phyloP scores from a whole-genome alignment of 2,888 invertebrate species.

The Rotaria socialis region DNA sequence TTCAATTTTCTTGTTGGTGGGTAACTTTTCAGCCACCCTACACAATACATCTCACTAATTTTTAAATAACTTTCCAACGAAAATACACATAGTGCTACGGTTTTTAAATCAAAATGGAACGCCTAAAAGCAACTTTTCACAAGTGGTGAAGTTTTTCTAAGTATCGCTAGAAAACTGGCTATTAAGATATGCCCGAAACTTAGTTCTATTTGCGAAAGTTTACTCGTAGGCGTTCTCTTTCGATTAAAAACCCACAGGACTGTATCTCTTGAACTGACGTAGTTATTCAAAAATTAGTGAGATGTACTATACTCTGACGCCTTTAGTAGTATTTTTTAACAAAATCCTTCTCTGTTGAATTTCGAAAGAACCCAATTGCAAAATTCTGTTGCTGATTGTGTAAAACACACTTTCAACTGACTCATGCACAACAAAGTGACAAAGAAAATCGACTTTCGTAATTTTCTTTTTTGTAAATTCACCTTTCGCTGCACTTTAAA shows the following conservation, averaged over 20 bases:
- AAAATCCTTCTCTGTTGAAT: constrained; percentile 10
- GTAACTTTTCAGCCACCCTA: not conserved
- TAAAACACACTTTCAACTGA: not conserved
- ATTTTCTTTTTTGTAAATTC: constrained; percentile 33
- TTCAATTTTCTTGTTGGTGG: not conserved
- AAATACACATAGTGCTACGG: not conserved
- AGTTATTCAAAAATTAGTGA: constrained; percentile 22
- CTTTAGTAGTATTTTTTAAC: not conserved
- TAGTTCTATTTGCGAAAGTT: constrained; percentile 14
- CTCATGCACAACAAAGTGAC: constrained; percentile 32
- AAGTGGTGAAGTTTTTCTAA: not conserved
- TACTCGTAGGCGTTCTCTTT: not conserved
- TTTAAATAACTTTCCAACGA: not conserved
- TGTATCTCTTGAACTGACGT: not conserved
- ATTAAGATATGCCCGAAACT: not conserved
- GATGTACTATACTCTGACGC: not conserved
- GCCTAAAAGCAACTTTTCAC: not conserved
- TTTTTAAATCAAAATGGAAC: not conserved
- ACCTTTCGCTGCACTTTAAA: constrained; percentile 29
- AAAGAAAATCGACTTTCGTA: not conserved
- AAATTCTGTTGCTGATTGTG: constrained; percentile 11
- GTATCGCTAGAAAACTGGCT: not conserved
- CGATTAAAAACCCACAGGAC: not conserved
- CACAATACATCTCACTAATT: not conserved
- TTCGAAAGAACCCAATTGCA: constrained; percentile 14